Evolutionary conservation across 2,888 invertebrate genomes (phyloP), one percentile per base, ranked within the genome.

Genomic region (Chrysolina oricalcia): DNA sequence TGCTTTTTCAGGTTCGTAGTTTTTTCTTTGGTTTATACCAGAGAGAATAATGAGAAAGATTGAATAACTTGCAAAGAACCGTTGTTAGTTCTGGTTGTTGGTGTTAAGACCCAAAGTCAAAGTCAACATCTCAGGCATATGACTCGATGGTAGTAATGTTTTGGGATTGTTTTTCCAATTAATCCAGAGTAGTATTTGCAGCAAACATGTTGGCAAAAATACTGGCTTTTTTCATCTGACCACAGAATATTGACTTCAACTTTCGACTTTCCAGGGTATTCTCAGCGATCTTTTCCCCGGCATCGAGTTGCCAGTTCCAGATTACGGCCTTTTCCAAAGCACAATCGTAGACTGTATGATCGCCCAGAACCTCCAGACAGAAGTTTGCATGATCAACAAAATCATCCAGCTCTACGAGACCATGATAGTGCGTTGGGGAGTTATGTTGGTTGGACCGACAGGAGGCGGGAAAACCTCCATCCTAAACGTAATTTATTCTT

Each of bases 361-460:
- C 59, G 90, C 91, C 5, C 89, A 90, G 21, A 93, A 92, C 78
- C 88, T 94, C 5, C 95, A 97, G 86, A 89, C 94, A 0, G 93
- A 94, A 80, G 80, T 84, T 0, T 91, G 91, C 82, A 93, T 94
- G 87, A 91, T 95, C 48, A 90, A 90, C 56, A 96, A 96, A 90
- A 92, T 94, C 19, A 95, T 97, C 78, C 97, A 97, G 86, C 89
- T 97, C 11, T 95, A 96, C 85, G 97, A 97, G 87, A 97, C 97
- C 0, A 95, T 97, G 95, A 93, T 94, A 79, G 96, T 97, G 3
- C 91, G 97, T 19, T 97, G 97, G 92, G 97, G 97, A 2, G 97
- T 97, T 0, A 97, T 97, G 97, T 88, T 96, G 77, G 97, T 97
- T 0, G 97, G 97, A 0, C 96, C 96, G 0, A 96, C 97, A 0